These are phyloP conservation scores for Dasyprocta punctata DNA, from an alignment of 2,113 vertebrate genomes.

Conservation along the genomic window DNA sequence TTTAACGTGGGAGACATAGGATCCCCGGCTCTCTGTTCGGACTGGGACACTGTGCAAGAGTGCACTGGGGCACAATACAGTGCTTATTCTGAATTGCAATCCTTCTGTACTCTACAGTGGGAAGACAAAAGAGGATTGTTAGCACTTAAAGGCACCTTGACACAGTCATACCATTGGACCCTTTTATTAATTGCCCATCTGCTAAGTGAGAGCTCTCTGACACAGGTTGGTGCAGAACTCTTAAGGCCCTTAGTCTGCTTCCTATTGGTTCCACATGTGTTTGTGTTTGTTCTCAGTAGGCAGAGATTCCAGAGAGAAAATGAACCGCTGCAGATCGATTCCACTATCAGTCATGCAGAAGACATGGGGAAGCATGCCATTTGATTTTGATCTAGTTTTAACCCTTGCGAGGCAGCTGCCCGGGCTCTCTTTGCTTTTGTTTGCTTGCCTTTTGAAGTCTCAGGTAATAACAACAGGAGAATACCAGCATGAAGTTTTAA, in stretches of 20 bases:
- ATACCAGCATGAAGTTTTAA: slow-evolving; percentile 33
- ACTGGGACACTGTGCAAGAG: slow-evolving; percentile 75
- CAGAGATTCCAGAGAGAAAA: slow-evolving; percentile 90
- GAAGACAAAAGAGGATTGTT: slow-evolving; percentile 90
- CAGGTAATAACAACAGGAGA: background rate
- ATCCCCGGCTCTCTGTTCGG: slow-evolving; percentile 87
- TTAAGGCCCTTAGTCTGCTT: slow-evolving; percentile 88
- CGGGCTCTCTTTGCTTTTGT: background rate
- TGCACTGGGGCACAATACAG: slow-evolving; percentile 82
- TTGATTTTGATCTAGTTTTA: slow-evolving; percentile 83
- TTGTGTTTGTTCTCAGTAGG: slow-evolving; percentile 91
- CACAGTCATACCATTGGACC: slow-evolving; percentile 84
- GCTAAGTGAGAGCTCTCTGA: slow-evolving; percentile 89
- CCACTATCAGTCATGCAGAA: slow-evolving; percentile 90
- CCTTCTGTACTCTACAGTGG: slow-evolving; percentile 84
- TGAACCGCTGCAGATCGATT: slow-evolving; percentile 90
- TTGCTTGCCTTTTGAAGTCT: slow-evolving; percentile 9
- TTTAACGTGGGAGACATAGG: slow-evolving; percentile 83
- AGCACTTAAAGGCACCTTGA: slow-evolving; percentile 88
- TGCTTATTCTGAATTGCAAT: slow-evolving; percentile 85
- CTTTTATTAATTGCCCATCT: slow-evolving; percentile 90
- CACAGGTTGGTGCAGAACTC: slow-evolving; percentile 86
- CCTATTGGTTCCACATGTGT: slow-evolving; percentile 93
- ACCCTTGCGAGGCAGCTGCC: slow-evolving; percentile 72
- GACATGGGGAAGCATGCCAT: slow-evolving; percentile 83